phyloP scores from a whole-genome alignment of 2,113 vertebrate species.

The Telmatochromis sp. region DNA sequence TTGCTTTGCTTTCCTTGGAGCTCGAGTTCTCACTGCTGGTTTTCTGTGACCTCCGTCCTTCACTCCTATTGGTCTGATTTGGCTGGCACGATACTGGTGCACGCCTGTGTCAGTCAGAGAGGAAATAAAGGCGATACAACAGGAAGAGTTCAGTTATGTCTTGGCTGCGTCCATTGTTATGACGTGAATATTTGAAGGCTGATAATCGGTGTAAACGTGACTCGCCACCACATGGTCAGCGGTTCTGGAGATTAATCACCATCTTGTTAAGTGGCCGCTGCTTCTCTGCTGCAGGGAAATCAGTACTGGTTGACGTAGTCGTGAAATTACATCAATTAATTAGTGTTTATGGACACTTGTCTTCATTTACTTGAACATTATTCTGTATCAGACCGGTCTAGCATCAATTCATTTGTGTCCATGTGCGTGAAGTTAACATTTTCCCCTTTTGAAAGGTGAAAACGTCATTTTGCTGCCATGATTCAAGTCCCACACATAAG shows the following conservation, averaged over 20 bases:
- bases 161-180: not conserved
- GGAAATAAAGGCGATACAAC: fast-evolving
- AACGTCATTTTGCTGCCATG: not conserved
- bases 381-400: fast-evolving
- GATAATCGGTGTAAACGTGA: not conserved
- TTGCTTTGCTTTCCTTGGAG: fast-evolving
- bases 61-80: not conserved
- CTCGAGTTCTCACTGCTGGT: not conserved
- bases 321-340: not conserved
- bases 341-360: not conserved
- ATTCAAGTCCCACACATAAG: not conserved
- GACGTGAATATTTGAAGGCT: not conserved
- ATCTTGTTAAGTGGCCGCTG: not conserved
- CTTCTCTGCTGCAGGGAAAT: not conserved
- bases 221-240: not conserved
- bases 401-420: not conserved
- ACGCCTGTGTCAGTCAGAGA: not conserved
- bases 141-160: not conserved
- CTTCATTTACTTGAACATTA: not conserved
- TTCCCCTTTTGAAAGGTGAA: not conserved
- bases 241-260: not conserved
- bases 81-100: not conserved
- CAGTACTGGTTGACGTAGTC: not conserved
- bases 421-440: not conserved
- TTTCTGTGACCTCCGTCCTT: not conserved